Base-by-base conservation (phyloP, 2,113 vertebrate species). In the Lepus timidus region DNA sequence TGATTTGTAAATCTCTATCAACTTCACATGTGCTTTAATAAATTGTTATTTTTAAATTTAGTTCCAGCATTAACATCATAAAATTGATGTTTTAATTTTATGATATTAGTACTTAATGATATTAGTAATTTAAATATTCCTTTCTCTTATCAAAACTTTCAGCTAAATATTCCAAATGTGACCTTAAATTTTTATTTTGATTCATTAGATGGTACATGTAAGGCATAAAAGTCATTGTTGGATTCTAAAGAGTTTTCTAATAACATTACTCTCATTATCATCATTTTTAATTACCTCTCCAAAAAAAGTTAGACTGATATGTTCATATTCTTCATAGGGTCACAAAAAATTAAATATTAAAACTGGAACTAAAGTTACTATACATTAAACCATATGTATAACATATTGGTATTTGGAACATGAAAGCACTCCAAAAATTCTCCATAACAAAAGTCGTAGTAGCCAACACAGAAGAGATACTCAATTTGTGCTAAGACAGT, bases 81-180 rank as follows among this genome's bases (percentile, higher is more conserved):
- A 79, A 90, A 85, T 39, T 29, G 73, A 39, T 19, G 44, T 44
- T 44, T 44, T 44, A 44, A 44, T 44, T 44, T 44, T 44, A 44
- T 44, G 39, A 44, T 44, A 44, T 44, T 44, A 44, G 44, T 44
- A 44, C 6, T 44, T 44, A 44, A 44, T 44, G 44, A 70, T 51
- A 83, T 64, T 90, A 74, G 33, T 80, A 51, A 62, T 80, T 87
- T 93, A 29, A 78, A 19, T 52, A 16, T 90, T 84, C 68, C 27
- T 88, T 80, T 95, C 51, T 85, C 39, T 64, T 70, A 17, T 49
- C 61, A 85, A 91, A 92, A 58, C 1, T 83, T 91, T 83, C 52
- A 93, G 68, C 25, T 95, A 85, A 78, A 52, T 95, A 81, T 94
- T 76, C 52, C 39, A 94, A 85, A 92, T 81, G 22, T 85, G 68